Percentiles rank a stretch among this genome's conserved stretches.
phyloP scores from a whole-genome alignment of 1,140 invertebrate genomes.

The Magallana gigas region DNA sequence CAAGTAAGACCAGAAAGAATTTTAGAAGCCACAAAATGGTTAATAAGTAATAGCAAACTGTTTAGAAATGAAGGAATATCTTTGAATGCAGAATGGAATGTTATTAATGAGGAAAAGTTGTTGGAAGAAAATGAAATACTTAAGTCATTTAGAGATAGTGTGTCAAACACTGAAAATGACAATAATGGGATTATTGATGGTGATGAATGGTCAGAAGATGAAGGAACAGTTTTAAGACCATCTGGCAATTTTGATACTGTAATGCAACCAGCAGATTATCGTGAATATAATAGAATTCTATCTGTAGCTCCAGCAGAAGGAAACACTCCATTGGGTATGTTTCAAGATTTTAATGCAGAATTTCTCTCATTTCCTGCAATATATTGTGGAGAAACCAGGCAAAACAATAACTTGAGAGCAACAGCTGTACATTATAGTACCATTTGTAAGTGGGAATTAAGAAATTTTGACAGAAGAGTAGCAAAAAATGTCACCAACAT shows the following conservation, averaged over 20 bases:
- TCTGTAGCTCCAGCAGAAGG: slow-evolving; percentile 46
- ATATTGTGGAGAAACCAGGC: slow-evolving; percentile 58
- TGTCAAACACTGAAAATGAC: not conserved
- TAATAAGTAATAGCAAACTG: slow-evolving; percentile 40
- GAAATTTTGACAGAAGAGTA: slow-evolving; percentile 48
- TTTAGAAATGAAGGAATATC: slow-evolving; percentile 45
- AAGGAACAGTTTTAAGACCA: not conserved
- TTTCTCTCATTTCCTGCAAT: slow-evolving; percentile 58
- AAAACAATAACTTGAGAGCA: slow-evolving; percentile 2
- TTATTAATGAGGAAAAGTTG: not conserved
- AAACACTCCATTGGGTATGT: slow-evolving; percentile 44
- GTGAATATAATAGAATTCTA: slow-evolving; percentile 22
- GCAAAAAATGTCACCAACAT: slow-evolving; percentile 40
- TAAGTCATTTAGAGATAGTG: no score
- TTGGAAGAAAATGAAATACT: no score
- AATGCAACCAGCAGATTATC: slow-evolving; percentile 25
- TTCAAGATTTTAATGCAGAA: slow-evolving; percentile 49
- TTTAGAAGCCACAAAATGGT: slow-evolving; percentile 43
- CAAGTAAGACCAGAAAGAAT: slow-evolving; percentile 45
- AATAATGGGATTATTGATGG: not conserved
- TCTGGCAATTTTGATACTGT: slow-evolving; percentile 49
- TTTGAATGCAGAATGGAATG: slow-evolving; percentile 40
- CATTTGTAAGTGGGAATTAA: slow-evolving; percentile 51
- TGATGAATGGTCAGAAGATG: slow-evolving; percentile 32
- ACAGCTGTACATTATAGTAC: slow-evolving; percentile 47